phyloP scores from a whole-genome alignment of 2,888 invertebrate species.

The Seira ritae region DNA sequence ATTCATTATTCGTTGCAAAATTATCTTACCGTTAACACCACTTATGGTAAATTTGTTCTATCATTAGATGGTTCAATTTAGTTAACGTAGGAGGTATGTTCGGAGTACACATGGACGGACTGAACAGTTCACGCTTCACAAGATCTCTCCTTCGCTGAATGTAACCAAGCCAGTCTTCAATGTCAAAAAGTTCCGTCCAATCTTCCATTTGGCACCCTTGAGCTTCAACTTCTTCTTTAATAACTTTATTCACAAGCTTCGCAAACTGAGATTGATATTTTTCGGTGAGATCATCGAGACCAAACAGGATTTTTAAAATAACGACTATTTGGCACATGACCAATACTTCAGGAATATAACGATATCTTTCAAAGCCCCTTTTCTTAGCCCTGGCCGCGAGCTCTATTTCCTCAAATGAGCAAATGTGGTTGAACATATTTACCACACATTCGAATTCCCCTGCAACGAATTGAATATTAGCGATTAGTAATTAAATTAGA shows the following conservation, averaged over 20 bases:
- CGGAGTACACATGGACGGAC: conserved; percentile 45
- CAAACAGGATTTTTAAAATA: conserved; percentile 68
- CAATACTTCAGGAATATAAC: conserved; percentile 61
- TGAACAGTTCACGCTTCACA: conserved; percentile 46
- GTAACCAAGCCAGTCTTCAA: conserved; percentile 70
- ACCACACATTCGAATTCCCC: conserved; percentile 68
- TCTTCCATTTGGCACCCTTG: conserved; percentile 32
- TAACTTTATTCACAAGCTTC: conserved; percentile 56
- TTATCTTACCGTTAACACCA: no score
- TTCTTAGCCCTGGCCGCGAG: conserved; percentile 1
- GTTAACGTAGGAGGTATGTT: conserved; percentile 28
- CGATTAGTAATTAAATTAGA: neutral
- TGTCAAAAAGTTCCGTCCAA: conserved; percentile 63
- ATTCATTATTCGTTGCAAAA: no score
- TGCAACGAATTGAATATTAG: conserved; percentile 37
- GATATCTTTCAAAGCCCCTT: neutral
- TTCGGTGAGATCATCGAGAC: conserved; percentile 71
- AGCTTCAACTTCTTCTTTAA: conserved; percentile 42
- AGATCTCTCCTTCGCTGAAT: conserved; percentile 50
- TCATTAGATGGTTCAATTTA: conserved; percentile 39
- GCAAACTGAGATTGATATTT: conserved; percentile 70
- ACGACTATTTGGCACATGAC: conserved; percentile 49
- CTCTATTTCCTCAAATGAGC: conserved; percentile 52
- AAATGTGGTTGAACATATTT: conserved; percentile 48
- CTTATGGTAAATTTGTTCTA: no score